phyloP scores from a whole-genome alignment of 2,888 invertebrate species.

The Odontocolon sp. region DNA sequence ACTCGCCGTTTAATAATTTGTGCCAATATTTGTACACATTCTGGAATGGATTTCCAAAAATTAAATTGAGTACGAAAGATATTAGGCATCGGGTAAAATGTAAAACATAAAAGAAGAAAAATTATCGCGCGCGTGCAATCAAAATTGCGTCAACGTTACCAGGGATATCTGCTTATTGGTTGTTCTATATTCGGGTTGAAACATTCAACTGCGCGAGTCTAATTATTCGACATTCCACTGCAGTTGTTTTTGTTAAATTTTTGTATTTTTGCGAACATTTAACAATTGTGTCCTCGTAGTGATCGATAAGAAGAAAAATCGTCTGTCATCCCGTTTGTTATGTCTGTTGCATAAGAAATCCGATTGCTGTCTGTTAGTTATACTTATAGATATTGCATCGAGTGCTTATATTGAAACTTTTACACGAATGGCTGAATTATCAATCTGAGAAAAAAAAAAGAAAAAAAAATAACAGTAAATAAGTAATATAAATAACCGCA shows the following conservation, averaged over 20 bases:
- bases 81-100: constrained; percentile 5
- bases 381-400: constrained; percentile 61
- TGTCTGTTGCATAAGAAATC: constrained; percentile 46
- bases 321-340: constrained; percentile 26
- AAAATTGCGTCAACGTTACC: constrained; percentile 22
- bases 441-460: constrained; percentile 32
- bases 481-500: constrained; percentile 47
- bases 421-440: constrained; percentile 67
- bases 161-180: constrained; percentile 5
- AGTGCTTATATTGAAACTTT: constrained; percentile 68
- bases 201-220: not conserved
- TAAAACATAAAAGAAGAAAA: constrained; percentile 34
- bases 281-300: constrained; percentile 48
- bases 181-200: constrained; percentile 8
- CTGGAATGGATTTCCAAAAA: constrained; percentile 7
- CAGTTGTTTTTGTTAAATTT: not conserved
- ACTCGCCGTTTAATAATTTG: constrained; percentile 21
- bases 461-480: constrained; percentile 44
- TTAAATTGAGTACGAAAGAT: constrained; percentile 8
- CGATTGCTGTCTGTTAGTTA: constrained; percentile 49
- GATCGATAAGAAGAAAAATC: constrained; percentile 15
- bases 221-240: not conserved
- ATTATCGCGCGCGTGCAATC: constrained; percentile 21
- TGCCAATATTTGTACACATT: constrained; percentile 37
- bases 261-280: not conserved